Evolutionary conservation across 2,888 invertebrate genomes (phyloP).

Genomic region (Plusia festucae): DNA sequence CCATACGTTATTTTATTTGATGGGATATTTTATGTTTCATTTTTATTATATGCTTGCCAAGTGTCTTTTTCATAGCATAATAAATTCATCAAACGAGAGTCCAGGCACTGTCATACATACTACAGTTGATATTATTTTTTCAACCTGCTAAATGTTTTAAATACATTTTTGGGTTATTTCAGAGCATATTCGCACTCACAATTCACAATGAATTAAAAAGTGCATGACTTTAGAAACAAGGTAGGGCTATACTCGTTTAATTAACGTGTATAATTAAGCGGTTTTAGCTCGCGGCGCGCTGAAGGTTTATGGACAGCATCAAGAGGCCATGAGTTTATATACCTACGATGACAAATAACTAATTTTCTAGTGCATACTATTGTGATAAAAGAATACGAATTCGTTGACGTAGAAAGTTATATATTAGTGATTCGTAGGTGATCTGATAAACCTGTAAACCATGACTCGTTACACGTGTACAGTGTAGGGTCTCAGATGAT

Average conservation of each 20-base stretch:
- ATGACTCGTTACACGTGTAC: conserved; percentile 68
- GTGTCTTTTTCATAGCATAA: conserved; percentile 2
- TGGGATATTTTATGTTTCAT: neutral
- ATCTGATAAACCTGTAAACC: conserved; percentile 12
- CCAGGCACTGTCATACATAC: neutral
- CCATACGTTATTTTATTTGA: conserved; percentile 1
- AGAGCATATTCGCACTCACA: too few species aligned
- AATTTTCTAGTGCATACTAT: neutral
- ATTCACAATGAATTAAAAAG: neutral
- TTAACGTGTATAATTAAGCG: neutral
- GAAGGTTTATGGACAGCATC: neutral
- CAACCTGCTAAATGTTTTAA: too few species aligned
- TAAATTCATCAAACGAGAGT: neutral
- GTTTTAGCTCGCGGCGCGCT: neutral
- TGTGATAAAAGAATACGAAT: neutral
- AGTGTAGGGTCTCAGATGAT: conserved; percentile 72
- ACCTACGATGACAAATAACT: neutral
- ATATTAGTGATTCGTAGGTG: conserved; percentile 15
- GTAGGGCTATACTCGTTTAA: neutral
- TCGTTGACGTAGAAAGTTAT: neutral
- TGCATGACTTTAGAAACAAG: neutral
- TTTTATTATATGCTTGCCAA: neutral
- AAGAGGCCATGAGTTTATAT: neutral
- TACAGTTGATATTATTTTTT: neutral
- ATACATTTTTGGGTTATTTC: too few species aligned